Evolutionary conservation across 2,797 vertebrate genomes (phyloP).

Genomic region (Catharus ustulatus): DNA sequence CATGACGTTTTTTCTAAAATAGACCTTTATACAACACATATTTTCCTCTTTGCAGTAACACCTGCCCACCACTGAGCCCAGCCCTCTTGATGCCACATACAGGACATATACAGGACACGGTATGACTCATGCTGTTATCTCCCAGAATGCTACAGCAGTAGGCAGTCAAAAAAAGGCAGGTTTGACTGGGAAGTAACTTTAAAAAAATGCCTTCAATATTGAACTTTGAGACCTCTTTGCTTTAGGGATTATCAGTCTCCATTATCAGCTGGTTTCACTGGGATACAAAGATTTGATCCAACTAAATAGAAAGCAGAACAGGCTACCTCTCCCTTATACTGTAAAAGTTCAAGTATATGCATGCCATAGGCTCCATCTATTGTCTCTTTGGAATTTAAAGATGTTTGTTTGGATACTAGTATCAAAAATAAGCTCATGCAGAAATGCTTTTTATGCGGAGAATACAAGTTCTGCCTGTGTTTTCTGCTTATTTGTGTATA

Average conservation of each 20-base stretch:
- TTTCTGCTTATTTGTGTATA: neutral
- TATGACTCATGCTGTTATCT: neutral
- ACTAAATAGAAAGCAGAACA: neutral
- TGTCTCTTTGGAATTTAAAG: neutral
- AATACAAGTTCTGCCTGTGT: neutral
- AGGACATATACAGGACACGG: no score
- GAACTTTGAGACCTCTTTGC: neutral
- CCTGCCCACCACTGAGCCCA: neutral
- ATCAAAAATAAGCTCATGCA: neutral
- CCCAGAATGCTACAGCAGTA: neutral
- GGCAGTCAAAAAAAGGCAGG: neutral
- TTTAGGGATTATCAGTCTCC: neutral
- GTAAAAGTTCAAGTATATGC: neutral
- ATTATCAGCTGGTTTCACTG: neutral
- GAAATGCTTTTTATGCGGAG: neutral
- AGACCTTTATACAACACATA: neutral
- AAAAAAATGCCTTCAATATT: neutral
- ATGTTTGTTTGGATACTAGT: neutral
- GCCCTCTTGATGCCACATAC: neutral
- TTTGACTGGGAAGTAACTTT: neutral
- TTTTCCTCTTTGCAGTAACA: neutral
- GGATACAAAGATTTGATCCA: neutral
- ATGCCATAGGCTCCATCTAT: neutral
- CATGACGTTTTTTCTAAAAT: neutral
- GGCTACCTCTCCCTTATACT: neutral